Evolutionary conservation across 2,888 invertebrate genomes (phyloP), one percentile per base, ranked within the genome.

Genomic region (Stenichneumon culpator): DNA sequence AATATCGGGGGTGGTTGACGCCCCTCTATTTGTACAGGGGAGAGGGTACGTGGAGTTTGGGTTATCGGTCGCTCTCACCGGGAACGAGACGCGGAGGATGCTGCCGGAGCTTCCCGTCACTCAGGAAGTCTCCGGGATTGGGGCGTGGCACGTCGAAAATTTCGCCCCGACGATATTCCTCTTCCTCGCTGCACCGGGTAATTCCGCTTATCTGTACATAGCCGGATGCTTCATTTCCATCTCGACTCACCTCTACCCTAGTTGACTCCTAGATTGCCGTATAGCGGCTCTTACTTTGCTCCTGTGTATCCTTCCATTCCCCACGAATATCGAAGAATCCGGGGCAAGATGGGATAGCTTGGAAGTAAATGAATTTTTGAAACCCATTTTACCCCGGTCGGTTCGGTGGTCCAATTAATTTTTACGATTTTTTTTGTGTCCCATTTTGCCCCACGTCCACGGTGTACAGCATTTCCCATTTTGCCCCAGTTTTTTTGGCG

Each of bases 101-200:
- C 50, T 60, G 54, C 47, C 68, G 73, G 22, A 22, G 25, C 57
- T 73, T 81, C 68, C 67, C 80, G 83, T 65, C 75, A 52, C 60
- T 47, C 69, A 25, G 69, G 52, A 69, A 77, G 77, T 77, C 72
- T 73, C 67, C 68, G 73, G 77, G 80, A 81, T 73, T 75, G 75
- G 84, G 84, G 84, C 84, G 84, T 81, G 84, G 84, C 81, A 81
- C 60, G 16, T 57, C 14, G 68, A 11, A 57, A 57, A 22, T 57
- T 57, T 44, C 68, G 47, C 67, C 39, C 19, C 36, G 16, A 19
- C 67, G 19, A 36, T 63, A 19, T n/a, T 22, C 22, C 67, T 39
- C 52, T 5, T n/a, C 7, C 47, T 65, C 32, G 32, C 36, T 75
- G 7, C 32, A 52, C 28, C n/a, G 32, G 63, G 47, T 14, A 28